Conservation (phyloP, 2,113 vertebrate species). For the Carlito syrichta region DNA sequence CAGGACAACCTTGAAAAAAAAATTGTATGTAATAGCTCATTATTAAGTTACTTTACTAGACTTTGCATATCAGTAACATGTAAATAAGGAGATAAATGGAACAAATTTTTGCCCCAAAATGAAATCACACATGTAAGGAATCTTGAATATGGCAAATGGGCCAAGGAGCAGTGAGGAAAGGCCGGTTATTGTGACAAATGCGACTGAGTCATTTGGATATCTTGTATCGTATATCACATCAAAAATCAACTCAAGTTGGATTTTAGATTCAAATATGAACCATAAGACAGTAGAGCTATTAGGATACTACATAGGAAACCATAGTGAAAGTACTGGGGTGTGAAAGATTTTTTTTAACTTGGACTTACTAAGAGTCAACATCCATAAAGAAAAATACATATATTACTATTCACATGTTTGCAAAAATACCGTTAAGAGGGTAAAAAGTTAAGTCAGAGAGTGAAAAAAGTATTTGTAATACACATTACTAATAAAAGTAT, state of each 20-base stretch:
- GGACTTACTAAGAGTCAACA: neutral
- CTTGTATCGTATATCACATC: neutral
- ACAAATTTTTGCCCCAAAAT: neutral
- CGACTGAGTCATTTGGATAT: neutral
- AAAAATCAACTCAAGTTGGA: neutral
- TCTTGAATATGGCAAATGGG: neutral
- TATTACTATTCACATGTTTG: neutral
- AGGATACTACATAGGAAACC: neutral
- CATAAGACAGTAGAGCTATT: neutral
- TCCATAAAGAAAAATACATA: neutral
- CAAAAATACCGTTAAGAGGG: neutral
- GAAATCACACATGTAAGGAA: neutral
- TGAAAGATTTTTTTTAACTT: neutral
- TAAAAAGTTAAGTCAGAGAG: neutral
- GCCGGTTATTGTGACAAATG: too few species aligned
- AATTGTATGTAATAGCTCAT: neutral
- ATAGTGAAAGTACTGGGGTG: neutral
- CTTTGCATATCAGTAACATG: neutral
- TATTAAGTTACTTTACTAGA: neutral
- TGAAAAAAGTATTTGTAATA: neutral
- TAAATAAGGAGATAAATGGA: neutral
- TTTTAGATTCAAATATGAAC: neutral
- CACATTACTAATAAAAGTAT: neutral
- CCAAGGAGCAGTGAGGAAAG: neutral
- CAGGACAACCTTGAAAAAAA: neutral